A percentile compares a stretch with the other conserved stretches of the same genome.
Evolutionary conservation across 2,888 invertebrate genomes (phyloP).

Genomic region (Ctena decussata): DNA sequence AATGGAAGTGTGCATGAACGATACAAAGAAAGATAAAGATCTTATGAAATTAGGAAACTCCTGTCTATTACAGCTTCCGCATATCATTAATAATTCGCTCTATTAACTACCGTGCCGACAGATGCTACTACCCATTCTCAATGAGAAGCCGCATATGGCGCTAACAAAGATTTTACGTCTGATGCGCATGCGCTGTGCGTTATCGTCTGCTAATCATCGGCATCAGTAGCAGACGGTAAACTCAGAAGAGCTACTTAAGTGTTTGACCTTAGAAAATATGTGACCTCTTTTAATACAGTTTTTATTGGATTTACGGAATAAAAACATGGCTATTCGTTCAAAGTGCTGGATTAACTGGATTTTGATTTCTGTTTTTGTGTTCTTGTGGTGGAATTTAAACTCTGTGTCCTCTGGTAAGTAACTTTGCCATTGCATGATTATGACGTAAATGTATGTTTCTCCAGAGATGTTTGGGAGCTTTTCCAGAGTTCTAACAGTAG

Average conservation of each 20-base stretch:
- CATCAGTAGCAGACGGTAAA: neutral
- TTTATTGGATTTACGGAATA: neutral
- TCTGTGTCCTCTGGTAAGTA: neutral
- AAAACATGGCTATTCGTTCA: neutral
- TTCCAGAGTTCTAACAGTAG: neutral
- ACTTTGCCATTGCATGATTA: neutral
- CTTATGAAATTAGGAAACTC: neutral
- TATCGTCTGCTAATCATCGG: neutral
- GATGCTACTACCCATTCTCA: neutral
- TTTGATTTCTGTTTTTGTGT: neutral
- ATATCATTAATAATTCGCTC: neutral
- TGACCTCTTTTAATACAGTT: conserved; percentile 34
- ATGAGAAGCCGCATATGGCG: conserved; percentile 8
- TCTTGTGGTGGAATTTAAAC: neutral
- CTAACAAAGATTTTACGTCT: neutral
- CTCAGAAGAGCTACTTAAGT: neutral
- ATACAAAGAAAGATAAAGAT: neutral
- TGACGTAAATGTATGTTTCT: neutral
- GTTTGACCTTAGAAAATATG: conserved; percentile 55
- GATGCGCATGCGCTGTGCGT: conserved; percentile 1
- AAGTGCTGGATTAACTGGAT: neutral
- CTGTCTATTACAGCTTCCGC: neutral
- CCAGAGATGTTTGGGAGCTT: neutral
- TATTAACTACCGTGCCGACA: neutral
- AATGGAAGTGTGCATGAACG: too few species aligned